These are phyloP conservation scores for Pollenia griseotomentosa DNA, from an alignment of 2,888 invertebrate genomes.

Conservation along the genomic window DNA sequence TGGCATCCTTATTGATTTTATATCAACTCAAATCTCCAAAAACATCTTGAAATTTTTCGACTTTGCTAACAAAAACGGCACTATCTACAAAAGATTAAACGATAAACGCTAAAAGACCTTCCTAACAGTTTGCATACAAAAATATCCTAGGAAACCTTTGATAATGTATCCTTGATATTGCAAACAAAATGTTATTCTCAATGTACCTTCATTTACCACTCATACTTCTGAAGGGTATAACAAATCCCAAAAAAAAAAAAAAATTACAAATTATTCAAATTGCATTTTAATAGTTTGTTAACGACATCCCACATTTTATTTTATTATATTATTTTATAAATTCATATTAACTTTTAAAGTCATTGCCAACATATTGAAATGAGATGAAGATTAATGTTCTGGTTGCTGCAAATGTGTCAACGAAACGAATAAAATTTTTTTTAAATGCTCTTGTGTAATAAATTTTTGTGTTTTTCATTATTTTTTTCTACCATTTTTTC, in stretches of 20 bases:
- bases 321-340: conserved; percentile 24
- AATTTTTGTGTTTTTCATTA: conserved; percentile 26
- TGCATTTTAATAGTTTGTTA: conserved; percentile 59
- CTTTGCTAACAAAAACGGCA: too few species aligned
- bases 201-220: too few species aligned
- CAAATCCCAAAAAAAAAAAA: neutral
- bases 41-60: too few species aligned
- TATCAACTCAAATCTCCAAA: too few species aligned
- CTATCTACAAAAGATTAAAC: too few species aligned
- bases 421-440: conserved; percentile 30
- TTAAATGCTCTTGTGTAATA: conserved; percentile 55
- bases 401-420: conserved; percentile 43
- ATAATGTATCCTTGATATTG: too few species aligned
- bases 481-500: conserved; percentile 10
- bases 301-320: conserved; percentile 39
- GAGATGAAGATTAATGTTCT: conserved; percentile 68
- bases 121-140: too few species aligned
- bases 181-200: too few species aligned
- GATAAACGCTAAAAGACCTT: too few species aligned
- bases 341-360: conserved; percentile 42
- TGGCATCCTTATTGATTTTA: too few species aligned
- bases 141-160: too few species aligned
- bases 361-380: conserved; percentile 62
- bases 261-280: neutral
- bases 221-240: too few species aligned